Base-by-base conservation (phyloP, 2,113 vertebrate species). In the Chaetodon auriga region DNA sequence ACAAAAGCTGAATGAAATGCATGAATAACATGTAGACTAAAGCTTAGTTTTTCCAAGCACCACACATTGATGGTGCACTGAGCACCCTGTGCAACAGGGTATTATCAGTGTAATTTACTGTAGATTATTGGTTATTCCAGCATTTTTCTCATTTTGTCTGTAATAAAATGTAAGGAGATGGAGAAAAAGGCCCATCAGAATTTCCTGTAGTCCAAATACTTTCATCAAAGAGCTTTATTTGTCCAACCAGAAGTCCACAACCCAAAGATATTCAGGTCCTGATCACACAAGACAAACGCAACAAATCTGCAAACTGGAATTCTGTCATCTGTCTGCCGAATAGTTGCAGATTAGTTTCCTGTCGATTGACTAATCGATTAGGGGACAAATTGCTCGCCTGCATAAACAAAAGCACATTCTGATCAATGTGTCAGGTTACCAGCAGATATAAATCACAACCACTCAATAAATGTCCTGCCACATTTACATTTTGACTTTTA, bases 401-500 rank as follows among this genome's bases (percentile, higher is more conserved):
- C 30, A 45, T 45, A 23, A 64, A 36, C 13, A 65, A 69, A 61
- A 61, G 13, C 2, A 0, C 19, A 66, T 55, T 54, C 7, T 3
- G 63, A 78, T 74, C 65, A 74, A 30, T n/a, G 30, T 19, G 11
- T 75, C 21, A 18, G 45, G 30, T 61, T 60, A 55, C 38, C 16
- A 3, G 7, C 14, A 61, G 16, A 73, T 38, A 63, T 48, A 79
- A 64, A 75, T 73, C 21, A 86, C 6, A 64, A 75, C 64, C 46
- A 7, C 25, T 30, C 62, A 68, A 69, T 68, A 58, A 71, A 8
- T 45, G 14, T 72, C 43, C 51, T 58, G 21, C 7, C 38, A 7
- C 66, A 51, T 78, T 83, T 77, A 48, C 13, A 81, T 61, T 63
- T 35, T 36, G 16, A 35, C 12, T 78, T 55, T 68, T 11, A 71